A percentile compares a stretch with the other conserved stretches of the same genome.
Conservation (phyloP, 2,797 vertebrate species). For the Micropoecilia bifurca region DNA sequence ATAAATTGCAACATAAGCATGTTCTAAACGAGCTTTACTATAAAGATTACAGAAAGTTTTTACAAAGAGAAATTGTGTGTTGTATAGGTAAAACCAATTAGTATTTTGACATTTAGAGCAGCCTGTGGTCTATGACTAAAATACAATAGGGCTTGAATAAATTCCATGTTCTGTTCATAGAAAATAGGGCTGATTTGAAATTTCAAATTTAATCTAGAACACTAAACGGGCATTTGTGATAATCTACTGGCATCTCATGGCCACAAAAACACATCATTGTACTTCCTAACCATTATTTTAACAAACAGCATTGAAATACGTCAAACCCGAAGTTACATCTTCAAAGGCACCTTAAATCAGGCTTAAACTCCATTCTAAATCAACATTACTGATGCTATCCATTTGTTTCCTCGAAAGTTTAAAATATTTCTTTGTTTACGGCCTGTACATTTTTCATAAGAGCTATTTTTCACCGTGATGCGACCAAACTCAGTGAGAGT, state of each 20-base stretch:
- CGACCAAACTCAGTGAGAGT: constrained; percentile 20
- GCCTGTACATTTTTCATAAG: constrained; percentile 2
- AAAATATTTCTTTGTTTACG: not conserved
- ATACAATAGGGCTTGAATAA: not conserved
- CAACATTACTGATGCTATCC: too few relatives aligned
- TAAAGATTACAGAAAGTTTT: not conserved
- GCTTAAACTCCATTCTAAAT: not conserved
- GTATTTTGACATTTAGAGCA: not conserved
- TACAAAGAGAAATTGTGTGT: not conserved
- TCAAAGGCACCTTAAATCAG: not conserved
- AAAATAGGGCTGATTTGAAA: not conserved
- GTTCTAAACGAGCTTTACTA: not conserved
- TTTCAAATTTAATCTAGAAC: not conserved
- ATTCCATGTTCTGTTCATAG: not conserved
- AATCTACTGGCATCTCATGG: not conserved
- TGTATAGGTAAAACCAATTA: not conserved
- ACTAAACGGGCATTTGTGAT: not conserved
- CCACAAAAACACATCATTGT: not conserved
- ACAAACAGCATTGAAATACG: not conserved
- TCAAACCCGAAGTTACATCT: not conserved
- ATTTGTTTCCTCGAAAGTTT: not conserved
- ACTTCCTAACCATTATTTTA: not conserved
- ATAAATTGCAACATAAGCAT: not conserved
- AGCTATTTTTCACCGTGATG: constrained; percentile 30
- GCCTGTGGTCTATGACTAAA: not conserved